A percentile compares a stretch with the other conserved stretches of the same genome.
phyloP scores from a whole-genome alignment of 2,113 vertebrate genomes.

The Pogonocichla stellata region DNA sequence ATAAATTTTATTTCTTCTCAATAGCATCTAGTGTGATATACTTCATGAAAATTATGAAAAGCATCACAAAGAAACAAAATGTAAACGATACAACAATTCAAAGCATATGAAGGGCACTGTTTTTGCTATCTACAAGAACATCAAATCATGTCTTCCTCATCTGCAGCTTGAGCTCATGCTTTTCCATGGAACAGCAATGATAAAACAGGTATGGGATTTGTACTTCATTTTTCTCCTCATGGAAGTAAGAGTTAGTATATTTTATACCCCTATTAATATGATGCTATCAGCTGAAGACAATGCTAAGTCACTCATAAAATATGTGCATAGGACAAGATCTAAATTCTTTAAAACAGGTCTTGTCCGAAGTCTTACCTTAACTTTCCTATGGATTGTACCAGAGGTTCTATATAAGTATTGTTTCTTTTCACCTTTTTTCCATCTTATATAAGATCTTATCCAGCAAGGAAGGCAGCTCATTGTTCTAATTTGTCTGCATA shows the following conservation, averaged over 20 bases:
- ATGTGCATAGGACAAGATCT: not conserved
- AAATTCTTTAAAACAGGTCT: not conserved
- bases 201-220: not conserved
- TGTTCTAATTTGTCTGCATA: not conserved
- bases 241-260: not conserved
- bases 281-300: not conserved
- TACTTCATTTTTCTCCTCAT: not conserved
- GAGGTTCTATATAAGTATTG: not conserved
- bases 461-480: not conserved
- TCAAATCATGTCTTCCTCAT: not conserved
- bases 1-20: slow-evolving; percentile 73
- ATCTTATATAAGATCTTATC: not conserved
- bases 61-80: slow-evolving; percentile 45
- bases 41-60: slow-evolving; percentile 78
- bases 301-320: not conserved
- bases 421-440: not conserved
- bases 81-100: slow-evolving; percentile 11
- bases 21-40: slow-evolving; percentile 74
- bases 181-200: not conserved
- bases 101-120: not conserved
- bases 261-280: not conserved
- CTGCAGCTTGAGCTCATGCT: not conserved
- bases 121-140: not conserved
- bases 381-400: not conserved
- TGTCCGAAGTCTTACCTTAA: not conserved